These are phyloP conservation scores for Euplexia lucipara DNA, from an alignment of 2,888 invertebrate genomes.

Conservation along the genomic window DNA sequence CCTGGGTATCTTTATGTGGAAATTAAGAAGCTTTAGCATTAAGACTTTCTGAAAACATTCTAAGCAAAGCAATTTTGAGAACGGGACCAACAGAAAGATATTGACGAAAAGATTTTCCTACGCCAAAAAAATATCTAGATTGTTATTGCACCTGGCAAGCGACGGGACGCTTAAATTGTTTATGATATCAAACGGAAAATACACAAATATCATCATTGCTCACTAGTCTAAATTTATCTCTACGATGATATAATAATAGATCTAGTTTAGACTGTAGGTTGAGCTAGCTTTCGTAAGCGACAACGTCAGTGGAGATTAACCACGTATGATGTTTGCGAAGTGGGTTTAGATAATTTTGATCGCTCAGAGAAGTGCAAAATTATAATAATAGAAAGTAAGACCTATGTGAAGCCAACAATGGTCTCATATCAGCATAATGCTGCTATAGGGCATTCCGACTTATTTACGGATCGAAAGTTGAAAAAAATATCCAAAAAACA, in stretches of 20 bases:
- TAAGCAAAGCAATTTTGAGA: neutral
- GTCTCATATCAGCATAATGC: too few relatives aligned
- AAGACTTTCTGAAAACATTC: neutral
- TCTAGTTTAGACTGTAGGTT: slow-evolving; percentile 21
- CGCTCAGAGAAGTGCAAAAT: too few relatives aligned
- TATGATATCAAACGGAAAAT: slow-evolving; percentile 34
- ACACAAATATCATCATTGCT: slow-evolving; percentile 36
- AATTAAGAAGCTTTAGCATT: neutral
- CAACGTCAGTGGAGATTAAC: neutral
- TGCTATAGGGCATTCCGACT: too few relatives aligned
- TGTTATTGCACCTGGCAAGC: slow-evolving; percentile 25
- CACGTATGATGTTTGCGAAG: neutral
- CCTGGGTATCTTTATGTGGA: too few relatives aligned
- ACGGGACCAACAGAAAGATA: neutral
- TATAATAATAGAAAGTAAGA: too few relatives aligned
- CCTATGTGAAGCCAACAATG: too few relatives aligned
- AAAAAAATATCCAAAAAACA: too few relatives aligned
- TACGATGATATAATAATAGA: slow-evolving; percentile 35
- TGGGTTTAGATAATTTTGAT: neutral
- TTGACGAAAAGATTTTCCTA: neutral
- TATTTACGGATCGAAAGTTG: too few relatives aligned
- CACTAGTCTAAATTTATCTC: slow-evolving; percentile 34
- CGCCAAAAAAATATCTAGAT: neutral
- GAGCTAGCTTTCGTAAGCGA: slow-evolving; percentile 23
- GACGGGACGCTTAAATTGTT: slow-evolving; percentile 20